These are phyloP conservation scores for Aricia artaxerxes DNA, from an alignment of 2,888 invertebrate species.

Conservation along the genomic window DNA sequence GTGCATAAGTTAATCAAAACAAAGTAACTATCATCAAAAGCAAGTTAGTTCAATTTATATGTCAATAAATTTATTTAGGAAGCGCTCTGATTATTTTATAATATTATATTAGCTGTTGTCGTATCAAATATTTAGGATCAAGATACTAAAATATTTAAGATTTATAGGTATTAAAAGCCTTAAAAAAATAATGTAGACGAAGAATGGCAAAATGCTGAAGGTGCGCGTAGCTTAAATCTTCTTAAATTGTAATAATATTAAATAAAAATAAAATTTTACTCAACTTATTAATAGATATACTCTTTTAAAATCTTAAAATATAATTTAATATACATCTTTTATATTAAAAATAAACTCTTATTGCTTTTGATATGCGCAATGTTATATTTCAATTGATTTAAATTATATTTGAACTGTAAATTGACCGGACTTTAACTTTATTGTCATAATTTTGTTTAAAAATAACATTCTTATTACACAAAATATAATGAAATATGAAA, in stretches of 20 bases:
- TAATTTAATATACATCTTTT: slow-evolving; percentile 34
- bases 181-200: background rate
- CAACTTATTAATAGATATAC: background rate
- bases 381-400: slow-evolving; percentile 32
- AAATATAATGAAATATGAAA: slow-evolving; percentile 10
- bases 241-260: background rate
- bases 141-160: background rate
- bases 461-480: slow-evolving; percentile 28
- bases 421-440: slow-evolving; percentile 33
- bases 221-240: background rate
- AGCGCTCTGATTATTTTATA: background rate
- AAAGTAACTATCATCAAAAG: background rate
- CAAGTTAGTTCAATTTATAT: background rate
- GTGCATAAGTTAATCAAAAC: too few relatives aligned
- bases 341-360: slow-evolving; percentile 36
- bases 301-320: slow-evolving; percentile 34
- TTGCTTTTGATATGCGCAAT: slow-evolving; percentile 44
- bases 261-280: background rate
- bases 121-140: background rate
- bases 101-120: background rate
- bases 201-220: background rate
- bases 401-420: slow-evolving; percentile 30
- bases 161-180: background rate
- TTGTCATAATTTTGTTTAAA: slow-evolving; percentile 35
- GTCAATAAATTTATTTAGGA: background rate